Evolutionary conservation across 2,797 vertebrate genomes (phyloP), one percentile per base, ranked within the genome.

Genomic region (Hyperoplus lanceolatus): DNA sequence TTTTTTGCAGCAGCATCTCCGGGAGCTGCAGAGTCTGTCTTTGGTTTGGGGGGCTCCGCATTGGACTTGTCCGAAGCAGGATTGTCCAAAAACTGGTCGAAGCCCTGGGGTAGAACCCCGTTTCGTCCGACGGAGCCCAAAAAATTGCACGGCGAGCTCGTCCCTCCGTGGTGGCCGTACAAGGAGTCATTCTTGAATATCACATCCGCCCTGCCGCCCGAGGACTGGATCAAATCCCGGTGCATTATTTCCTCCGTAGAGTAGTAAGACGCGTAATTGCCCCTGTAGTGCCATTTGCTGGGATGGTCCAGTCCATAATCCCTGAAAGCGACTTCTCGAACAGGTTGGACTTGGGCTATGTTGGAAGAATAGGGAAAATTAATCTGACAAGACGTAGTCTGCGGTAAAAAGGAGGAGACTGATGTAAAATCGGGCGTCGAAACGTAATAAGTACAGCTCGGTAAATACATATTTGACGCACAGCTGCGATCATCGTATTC

Each of bases 401-500:
- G 98, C 80, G 98, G 96, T 92, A 99, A 95, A 96, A 99, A 99
- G 85, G 98, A 96, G 77, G 97, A 96, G 90, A 99, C 97, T 90
- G 96, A 96, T 57, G 98, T 96, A 93, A 99, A 99, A 95, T 99
- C 98, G 68, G 97, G 97, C 88, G 97, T 95, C 88, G 98, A 97
- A 85, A 99, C 97, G 89, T 99, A 99, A 94, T 99, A 99, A 86
- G 98, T 96, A 71, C 98, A 99, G 94, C 96, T 98, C 70, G 98
- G 97, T 90, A 99, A 94, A 96, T 98, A 99, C 97, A 99, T 98
- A 93, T 96, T 98, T 92, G 98, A 97, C 90, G 97, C 94, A 92
- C 97, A 97, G 94, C 94, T 93, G 94, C 97, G 98, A 93, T 99
- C 97, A 86, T 99, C 98, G 96, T 98, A 99, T 94, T 99, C 98